Conservation (phyloP, 2,113 vertebrate species). For the Melanostigma gelatinosum region DNA sequence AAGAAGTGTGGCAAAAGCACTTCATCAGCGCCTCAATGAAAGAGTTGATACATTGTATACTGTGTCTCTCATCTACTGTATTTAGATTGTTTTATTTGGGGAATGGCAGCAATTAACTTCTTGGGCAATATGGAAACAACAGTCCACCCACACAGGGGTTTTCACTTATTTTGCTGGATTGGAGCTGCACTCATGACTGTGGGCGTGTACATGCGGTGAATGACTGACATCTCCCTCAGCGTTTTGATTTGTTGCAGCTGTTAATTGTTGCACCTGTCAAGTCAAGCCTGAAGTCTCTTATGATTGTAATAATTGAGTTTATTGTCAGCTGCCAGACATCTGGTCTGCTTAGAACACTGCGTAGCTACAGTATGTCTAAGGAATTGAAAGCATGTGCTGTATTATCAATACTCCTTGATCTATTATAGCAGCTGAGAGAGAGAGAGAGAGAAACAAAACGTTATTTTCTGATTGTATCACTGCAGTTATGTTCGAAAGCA, state of each 20-base stretch:
- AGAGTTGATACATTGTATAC: too few relatives aligned
- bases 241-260: neutral
- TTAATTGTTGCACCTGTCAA: neutral
- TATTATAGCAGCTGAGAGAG: neutral
- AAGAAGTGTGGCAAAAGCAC: neutral
- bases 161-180: neutral
- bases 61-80: neutral
- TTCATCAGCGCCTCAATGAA: neutral
- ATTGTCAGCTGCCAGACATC: too few relatives aligned
- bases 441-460: too few relatives aligned
- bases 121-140: conserved; percentile 3
- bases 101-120: neutral
- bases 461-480: neutral
- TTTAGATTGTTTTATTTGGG: neutral
- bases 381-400: too few relatives aligned
- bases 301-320: too few relatives aligned
- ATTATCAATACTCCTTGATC: neutral
- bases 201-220: neutral
- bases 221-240: neutral
- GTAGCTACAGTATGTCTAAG: too few relatives aligned
- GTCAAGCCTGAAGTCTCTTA: too few relatives aligned
- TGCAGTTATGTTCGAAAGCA: too few relatives aligned
- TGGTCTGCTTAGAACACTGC: too few relatives aligned
- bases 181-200: neutral
- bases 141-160: conserved; percentile 25